Evolutionary conservation across 2,113 vertebrate species (phyloP), one percentile per base, ranked within the genome.

Genomic region (Marmota monax): DNA sequence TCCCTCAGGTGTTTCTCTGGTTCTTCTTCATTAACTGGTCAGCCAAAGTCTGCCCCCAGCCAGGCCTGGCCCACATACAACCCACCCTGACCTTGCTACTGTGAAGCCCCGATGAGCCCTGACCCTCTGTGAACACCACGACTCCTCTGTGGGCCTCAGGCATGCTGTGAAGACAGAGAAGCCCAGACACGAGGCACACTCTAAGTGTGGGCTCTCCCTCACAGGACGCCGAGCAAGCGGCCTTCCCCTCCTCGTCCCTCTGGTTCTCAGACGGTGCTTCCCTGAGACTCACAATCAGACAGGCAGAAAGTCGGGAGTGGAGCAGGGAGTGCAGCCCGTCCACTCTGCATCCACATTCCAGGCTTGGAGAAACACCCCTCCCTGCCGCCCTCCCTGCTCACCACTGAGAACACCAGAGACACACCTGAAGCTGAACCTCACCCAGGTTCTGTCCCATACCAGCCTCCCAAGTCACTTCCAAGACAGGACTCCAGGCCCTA

Each of bases 341-440:
- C 48, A 16, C 18, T 25, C 14, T 27, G 61, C 18, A 5, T 5
- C 25, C 7, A 0, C 51, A 0, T n/a, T 7, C n/a, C 25, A 2
- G 34, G 17, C 51, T 34, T 37, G 34, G 11, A 34, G 65, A 18
- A 13, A 1, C 27, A 9, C 32, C 58, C 13, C n/a, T 63, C 8
- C 7, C 25, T 32, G 17, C 17, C 1, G n/a, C 12, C 53, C 12
- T 10, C 61, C 22, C 61, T 20, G 5, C 18, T 5, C 11, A 34
- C 23, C n/a, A 25, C 80, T 11, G n/a, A 14, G 37, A 29, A 37
- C 23, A 29, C 25, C 74, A 17, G 18, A 20, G 12, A 12, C 9
- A 2, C 63, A 23, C 3, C 29, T 9, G 27, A 14, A 27, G 20
- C 11, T 13, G 84, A n/a, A 78, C 51, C 27, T 22, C 32, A 4